Conservation (phyloP, 2,797 vertebrate species). For the Micrastur ruficollis region DNA sequence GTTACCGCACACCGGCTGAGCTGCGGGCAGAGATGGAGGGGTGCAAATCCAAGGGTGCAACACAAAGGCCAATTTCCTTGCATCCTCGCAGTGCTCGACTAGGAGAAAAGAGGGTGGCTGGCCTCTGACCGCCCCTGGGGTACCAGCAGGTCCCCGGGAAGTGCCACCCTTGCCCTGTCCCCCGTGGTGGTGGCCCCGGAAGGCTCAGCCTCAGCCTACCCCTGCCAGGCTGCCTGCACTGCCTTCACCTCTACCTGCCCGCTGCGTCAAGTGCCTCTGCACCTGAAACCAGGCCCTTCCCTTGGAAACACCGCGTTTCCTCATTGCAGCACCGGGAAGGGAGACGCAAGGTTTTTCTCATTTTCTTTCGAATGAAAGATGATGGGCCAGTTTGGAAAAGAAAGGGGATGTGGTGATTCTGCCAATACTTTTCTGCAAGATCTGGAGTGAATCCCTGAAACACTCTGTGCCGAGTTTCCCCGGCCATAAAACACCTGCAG, state of each 20-base stretch:
- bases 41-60: neutral
- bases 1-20: neutral
- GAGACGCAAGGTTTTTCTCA: neutral
- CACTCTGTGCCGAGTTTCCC: neutral
- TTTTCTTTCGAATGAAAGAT: neutral
- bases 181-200: accelerated
- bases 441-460: neutral
- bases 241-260: neutral
- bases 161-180: neutral
- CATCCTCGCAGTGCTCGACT: neutral
- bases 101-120: neutral
- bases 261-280: accelerated
- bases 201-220: neutral
- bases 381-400: neutral
- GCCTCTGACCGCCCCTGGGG: neutral
- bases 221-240: neutral
- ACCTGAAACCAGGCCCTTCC: neutral
- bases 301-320: neutral
- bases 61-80: neutral
- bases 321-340: accelerated
- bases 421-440: neutral
- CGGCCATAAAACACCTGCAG: neutral
- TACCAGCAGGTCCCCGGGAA: neutral
- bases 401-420: neutral
- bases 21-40: neutral